Base-by-base conservation (phyloP, 2,113 vertebrate genomes). In the Progne subis region DNA sequence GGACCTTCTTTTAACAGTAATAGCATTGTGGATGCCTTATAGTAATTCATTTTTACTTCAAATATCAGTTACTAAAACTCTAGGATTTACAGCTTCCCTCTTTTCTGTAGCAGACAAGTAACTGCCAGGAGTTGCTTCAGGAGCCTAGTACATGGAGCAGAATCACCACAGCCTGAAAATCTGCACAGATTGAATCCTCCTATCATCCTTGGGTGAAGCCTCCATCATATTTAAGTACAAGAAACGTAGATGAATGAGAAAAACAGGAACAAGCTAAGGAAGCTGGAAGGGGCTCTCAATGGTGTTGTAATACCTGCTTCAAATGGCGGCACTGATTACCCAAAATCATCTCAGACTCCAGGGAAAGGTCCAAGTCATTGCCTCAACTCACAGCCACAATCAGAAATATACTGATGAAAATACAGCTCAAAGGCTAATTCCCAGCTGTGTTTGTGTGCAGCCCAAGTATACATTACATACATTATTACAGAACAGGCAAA, bases 171-270 rank as follows among this genome's bases (percentile, higher is more conserved):
- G 43, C 11, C 52, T 44, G 46, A 93, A 82, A 75, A 46, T 53
- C 43, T 46, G 34, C 8, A 55, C 83, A 60, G 47, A n/a, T 14
- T 34, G 47, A 67, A 82, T 53, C 15, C 63, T 68, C 39, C 32
- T 6, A 6, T 59, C 28, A 46, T 43, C 34, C 59, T 59, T 0
- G 0, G 14, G 63, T 50, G 32, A 71, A 72, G 13, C 21, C 19
- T 77, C 59, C n/a, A 24, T 26, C 44, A 32, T 32, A 41, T 11
- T 50, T 37, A 72, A 55, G 44, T 17, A 75, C 11, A 65, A 53
- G n/a, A 79, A 70, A 78, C 11, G 43, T 6, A 31, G 39, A 46
- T 29, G 10, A 89, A 71, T 55, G 29, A 93, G 49, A 29, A 80
- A 71, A 91, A 46, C 2, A 55, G n/a, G n/a, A 53, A 71, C 29